Evolutionary conservation across 2,113 vertebrate genomes (phyloP).

Genomic region (Danionella cerebrum): DNA sequence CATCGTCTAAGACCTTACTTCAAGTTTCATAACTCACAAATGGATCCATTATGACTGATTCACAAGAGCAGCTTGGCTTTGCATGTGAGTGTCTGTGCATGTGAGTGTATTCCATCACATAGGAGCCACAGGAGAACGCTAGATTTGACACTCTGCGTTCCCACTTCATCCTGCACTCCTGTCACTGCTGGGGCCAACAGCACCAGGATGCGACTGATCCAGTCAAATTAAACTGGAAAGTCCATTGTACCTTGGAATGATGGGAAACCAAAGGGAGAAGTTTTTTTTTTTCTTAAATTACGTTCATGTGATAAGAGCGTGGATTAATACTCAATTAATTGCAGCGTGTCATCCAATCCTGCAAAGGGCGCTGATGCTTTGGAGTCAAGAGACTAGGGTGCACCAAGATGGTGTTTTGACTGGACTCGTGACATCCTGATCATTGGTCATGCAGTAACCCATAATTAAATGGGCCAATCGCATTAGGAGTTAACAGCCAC

Average conservation of each 20-base stretch:
- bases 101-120: slow-evolving; percentile 13
- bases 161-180: slow-evolving; percentile 19
- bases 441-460: too few relatives aligned
- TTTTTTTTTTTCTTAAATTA: too few relatives aligned
- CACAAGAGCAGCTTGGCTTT: not conserved
- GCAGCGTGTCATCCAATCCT: too few relatives aligned
- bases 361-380: too few relatives aligned
- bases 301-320: too few relatives aligned
- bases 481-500: not conserved
- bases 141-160: slow-evolving; percentile 50
- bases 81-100: slow-evolving; percentile 18
- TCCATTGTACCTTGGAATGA: not conserved
- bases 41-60: slow-evolving; percentile 7
- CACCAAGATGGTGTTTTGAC: too few relatives aligned
- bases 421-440: too few relatives aligned
- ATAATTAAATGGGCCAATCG: too few relatives aligned
- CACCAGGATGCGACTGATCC: slow-evolving; percentile 25
- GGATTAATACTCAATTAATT: too few relatives aligned
- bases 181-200: slow-evolving; percentile 24
- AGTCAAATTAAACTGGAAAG: slow-evolving; percentile 34
- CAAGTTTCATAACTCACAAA: slow-evolving; percentile 16
- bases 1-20: not conserved
- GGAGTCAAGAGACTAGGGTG: too few relatives aligned
- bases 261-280: slow-evolving; percentile 6
- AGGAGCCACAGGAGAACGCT: slow-evolving; percentile 46